These are phyloP conservation scores for Hippocampus barbouri DNA, from an alignment of 2,113 vertebrate genomes.

Conservation along the genomic window DNA sequence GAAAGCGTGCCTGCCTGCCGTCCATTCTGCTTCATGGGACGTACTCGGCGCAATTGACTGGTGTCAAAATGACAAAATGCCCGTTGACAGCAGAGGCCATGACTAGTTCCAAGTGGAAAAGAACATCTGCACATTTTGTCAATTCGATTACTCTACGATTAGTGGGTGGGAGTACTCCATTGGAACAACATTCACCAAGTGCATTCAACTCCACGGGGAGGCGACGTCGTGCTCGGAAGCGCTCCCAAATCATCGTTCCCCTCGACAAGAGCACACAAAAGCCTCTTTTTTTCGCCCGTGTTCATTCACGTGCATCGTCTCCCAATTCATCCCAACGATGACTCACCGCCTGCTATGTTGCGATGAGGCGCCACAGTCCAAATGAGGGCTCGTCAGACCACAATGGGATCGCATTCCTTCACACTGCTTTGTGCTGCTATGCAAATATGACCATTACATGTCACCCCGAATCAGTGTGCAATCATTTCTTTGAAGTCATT, in stretches of 20 bases:
- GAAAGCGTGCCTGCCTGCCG: neutral
- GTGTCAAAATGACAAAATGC: too few relatives aligned
- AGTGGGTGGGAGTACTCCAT: too few relatives aligned
- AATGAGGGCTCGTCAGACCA: conserved; percentile 40
- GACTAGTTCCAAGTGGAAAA: too few relatives aligned
- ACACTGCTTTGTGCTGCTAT: neutral
- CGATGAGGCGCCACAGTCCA: neutral
- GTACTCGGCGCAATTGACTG: too few relatives aligned
- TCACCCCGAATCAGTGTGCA: neutral
- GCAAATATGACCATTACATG: neutral
- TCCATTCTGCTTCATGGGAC: too few relatives aligned
- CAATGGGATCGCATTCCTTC: conserved; percentile 46
- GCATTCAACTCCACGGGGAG: too few relatives aligned
- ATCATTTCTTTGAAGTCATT: neutral
- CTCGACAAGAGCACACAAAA: conserved; percentile 40
- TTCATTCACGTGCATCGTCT: conserved; percentile 61
- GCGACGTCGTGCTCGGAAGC: conserved; percentile 1
- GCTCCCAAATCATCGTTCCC: conserved; percentile 36
- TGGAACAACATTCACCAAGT: too few relatives aligned
- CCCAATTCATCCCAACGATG: conserved; percentile 60
- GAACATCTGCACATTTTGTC: too few relatives aligned
- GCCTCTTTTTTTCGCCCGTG: conserved; percentile 33
- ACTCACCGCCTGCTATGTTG: conserved; percentile 41
- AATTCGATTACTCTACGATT: too few relatives aligned
- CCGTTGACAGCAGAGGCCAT: too few relatives aligned